These are phyloP conservation scores for Hirudinaria manillensis DNA, from an alignment of 2,888 invertebrate species.

Conservation along the genomic window DNA sequence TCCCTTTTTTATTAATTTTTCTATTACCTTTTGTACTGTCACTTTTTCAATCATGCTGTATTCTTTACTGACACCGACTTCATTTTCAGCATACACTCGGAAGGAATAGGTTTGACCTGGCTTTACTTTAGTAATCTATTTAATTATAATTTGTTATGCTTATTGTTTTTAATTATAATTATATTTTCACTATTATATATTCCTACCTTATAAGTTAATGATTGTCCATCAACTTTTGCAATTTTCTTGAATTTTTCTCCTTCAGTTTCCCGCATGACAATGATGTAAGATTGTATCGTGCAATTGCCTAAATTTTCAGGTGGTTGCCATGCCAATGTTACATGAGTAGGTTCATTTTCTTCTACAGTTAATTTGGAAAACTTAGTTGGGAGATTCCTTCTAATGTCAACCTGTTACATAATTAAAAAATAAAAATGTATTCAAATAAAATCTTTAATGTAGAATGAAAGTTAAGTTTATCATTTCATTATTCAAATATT, in stretches of 20 bases:
- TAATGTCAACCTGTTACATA: not conserved
- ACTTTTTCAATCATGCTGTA: constrained; percentile 33
- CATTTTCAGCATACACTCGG: constrained; percentile 40
- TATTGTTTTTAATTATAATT: too few species aligned
- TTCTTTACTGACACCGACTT: constrained; percentile 36
- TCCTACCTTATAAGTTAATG: constrained; percentile 17
- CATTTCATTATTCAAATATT: too few species aligned
- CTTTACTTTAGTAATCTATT: constrained; percentile 34
- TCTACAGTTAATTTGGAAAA: constrained; percentile 21
- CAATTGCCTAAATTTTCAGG: constrained; percentile 30
- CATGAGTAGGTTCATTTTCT: constrained; percentile 24
- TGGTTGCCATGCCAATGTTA: constrained; percentile 30
- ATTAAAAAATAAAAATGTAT: too few species aligned
- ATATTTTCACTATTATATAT: too few species aligned
- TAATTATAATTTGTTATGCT: too few species aligned
- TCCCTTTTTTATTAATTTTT: not conserved
- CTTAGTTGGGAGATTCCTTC: constrained; percentile 14
- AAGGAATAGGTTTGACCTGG: constrained; percentile 37
- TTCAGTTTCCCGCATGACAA: constrained; percentile 36
- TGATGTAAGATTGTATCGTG: constrained; percentile 29
- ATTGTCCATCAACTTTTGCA: constrained; percentile 30
- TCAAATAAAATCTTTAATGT: too few species aligned
- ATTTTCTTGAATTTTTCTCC: constrained; percentile 39
- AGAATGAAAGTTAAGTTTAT: too few species aligned
- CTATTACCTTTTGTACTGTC: constrained; percentile 30